These are phyloP conservation scores for Drosophila multiciliata DNA, from an alignment of 2,888 invertebrate species.

Conservation along the genomic window DNA sequence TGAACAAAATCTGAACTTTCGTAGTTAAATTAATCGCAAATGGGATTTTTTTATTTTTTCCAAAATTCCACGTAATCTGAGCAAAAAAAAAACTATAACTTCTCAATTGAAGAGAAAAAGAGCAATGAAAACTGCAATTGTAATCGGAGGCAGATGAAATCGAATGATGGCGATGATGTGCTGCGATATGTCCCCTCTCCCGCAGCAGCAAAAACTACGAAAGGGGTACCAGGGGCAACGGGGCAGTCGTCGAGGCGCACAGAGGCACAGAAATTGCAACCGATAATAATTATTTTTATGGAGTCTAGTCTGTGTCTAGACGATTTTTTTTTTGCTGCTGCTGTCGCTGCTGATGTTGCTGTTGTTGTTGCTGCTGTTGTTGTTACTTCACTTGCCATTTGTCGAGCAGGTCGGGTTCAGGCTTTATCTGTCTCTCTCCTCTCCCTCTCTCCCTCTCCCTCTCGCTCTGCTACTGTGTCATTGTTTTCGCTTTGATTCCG, in stretches of 20 bases:
- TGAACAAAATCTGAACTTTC: constrained; percentile 4
- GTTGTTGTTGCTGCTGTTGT: constrained; percentile 23
- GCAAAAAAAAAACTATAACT: background rate
- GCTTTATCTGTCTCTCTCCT: constrained; percentile 19
- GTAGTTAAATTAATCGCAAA: background rate
- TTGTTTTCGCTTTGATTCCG: constrained; percentile 83
- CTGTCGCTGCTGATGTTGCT: constrained; percentile 49
- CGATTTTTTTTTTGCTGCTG: constrained; percentile 81
- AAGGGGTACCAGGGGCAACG: background rate
- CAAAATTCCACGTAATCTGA: background rate
- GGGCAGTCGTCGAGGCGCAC: constrained; percentile 22
- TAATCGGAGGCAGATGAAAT: constrained; percentile 75
- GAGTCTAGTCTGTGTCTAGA: constrained; percentile 85
- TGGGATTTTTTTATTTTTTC: background rate
- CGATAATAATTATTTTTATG: constrained; percentile 85
- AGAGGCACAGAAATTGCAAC: constrained; percentile 84
- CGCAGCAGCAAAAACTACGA: constrained; percentile 15
- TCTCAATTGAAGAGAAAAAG: background rate
- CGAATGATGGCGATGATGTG: constrained; percentile 58
- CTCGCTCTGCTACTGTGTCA: constrained; percentile 75
- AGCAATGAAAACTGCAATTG: constrained; percentile 48
- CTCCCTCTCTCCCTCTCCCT: constrained; percentile 5
- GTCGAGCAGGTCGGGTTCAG: constrained; percentile 63
- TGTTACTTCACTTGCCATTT: constrained; percentile 72
- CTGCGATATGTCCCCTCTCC: constrained; percentile 35